phyloP scores from a whole-genome alignment of 2,888 invertebrate genomes.

The Agrochola lota region DNA sequence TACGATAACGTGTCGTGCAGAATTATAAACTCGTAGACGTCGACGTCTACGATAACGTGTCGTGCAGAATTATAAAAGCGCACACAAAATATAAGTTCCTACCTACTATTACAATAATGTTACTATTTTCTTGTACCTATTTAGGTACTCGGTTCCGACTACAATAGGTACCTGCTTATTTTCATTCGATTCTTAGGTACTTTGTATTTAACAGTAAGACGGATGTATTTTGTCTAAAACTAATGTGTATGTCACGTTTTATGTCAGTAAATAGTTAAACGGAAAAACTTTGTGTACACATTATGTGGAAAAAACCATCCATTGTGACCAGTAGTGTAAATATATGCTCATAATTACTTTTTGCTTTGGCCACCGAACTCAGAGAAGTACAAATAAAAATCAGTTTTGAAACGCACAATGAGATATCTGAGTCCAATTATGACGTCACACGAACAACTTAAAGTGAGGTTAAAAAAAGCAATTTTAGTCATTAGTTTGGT shows the following conservation, averaged over 20 bases:
- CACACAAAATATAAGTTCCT: neutral
- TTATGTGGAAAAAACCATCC: conserved; percentile 45
- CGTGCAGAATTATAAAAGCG: neutral
- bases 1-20: neutral
- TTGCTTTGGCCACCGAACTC: conserved; percentile 20
- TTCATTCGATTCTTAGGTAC: conserved; percentile 13
- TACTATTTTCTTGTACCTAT: neutral
- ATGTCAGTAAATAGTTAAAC: conserved; percentile 39
- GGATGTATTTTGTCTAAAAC: conserved; percentile 45
- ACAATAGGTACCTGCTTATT: neutral
- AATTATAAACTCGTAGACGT: neutral
- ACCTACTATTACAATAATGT: neutral
- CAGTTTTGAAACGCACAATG: neutral
- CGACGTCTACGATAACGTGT: neutral
- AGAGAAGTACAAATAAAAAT: conserved; percentile 11
- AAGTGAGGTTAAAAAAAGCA: neutral
- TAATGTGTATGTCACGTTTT: conserved; percentile 46
- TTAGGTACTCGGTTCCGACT: neutral
- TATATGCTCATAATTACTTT: conserved; percentile 21
- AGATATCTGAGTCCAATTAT: neutral
- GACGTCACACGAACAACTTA: neutral
- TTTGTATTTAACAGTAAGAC: conserved; percentile 29
- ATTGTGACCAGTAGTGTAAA: conserved; percentile 25
- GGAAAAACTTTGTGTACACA: conserved; percentile 29
- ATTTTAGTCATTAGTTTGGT: neutral